Evolutionary conservation across 2,113 vertebrate genomes (phyloP), one percentile per base, ranked within the genome.

Genomic region (Oryzias javanicus): DNA sequence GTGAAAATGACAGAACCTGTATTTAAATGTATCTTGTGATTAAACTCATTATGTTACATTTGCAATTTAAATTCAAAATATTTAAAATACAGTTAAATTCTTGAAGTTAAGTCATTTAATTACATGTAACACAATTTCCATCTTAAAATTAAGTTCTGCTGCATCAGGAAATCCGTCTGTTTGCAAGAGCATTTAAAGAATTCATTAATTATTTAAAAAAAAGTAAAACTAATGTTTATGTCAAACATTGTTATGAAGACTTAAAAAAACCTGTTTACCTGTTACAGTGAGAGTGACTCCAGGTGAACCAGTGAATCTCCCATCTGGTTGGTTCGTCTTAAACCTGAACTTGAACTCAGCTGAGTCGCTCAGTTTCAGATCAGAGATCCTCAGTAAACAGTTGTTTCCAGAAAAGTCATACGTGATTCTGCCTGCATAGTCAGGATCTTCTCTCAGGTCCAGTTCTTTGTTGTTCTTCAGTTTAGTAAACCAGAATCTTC

Each of bases 311-410:
- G 6, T 29, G 1, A 2, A 60, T 4, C 3, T 12, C 3, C 41
- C 14, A 7, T 0, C 17, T 2, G 0, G 0, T 20, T 6, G 40
- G 27, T 55, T 56, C 42, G 57, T 67, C 14, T 0, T 41, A 55
- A 78, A 56, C 22, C 42, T 71, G 45, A 77, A 70, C 42, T 25
- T 64, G 58, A 71, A 81, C 6, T 0, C 10, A 53, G 62, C 55
- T 6, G 59, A 67, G 29, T 81, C 74, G 0, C n/a, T 64, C 42
- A 49, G 12, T 64, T 59, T 74, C 57, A 80, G 45, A 45, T 70
- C 51, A 19, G 0, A 20, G 55, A 81, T 64, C 29, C 0, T 70
- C 53, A 79, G 50, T 12, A 10, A 46, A 52, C 67, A 74, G 3
- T 0, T 0, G 0, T 29, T 59, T 0, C 4, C 0, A 3, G 3